Conservation (phyloP, 2,888 invertebrate genomes). For the Ptychoptera contaminata region DNA sequence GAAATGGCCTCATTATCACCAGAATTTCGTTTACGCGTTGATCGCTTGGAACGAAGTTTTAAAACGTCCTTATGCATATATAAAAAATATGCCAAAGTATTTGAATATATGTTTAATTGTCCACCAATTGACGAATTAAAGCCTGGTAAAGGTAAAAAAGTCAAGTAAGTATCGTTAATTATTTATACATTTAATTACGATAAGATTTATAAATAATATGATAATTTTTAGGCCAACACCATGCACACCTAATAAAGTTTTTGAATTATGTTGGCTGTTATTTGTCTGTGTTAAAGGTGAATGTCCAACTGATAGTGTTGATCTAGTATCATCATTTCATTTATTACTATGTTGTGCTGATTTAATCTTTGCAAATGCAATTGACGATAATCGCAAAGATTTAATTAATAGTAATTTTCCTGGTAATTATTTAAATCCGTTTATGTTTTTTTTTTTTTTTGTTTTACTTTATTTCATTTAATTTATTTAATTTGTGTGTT, state of each 20-base stretch:
- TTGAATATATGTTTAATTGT: slow-evolving; percentile 67
- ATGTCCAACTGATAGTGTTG: slow-evolving; percentile 73
- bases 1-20: slow-evolving; percentile 82
- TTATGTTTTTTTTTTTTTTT: no score
- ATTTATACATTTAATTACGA: slow-evolving; percentile 1
- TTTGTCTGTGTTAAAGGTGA: slow-evolving; percentile 82
- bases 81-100: slow-evolving; percentile 80
- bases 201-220: slow-evolving; percentile 1
- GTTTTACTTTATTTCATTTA: no score
- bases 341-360: slow-evolving; percentile 82
- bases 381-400: slow-evolving; percentile 63
- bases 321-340: slow-evolving; percentile 89
- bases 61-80: slow-evolving; percentile 88
- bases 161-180: slow-evolving; percentile 17
- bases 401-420: slow-evolving; percentile 71
- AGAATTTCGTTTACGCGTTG: slow-evolving; percentile 68
- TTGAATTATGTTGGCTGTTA: slow-evolving; percentile 88
- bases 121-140: slow-evolving; percentile 26
- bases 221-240: slow-evolving; percentile 43
- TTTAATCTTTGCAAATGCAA: slow-evolving; percentile 74
- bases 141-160: slow-evolving; percentile 21
- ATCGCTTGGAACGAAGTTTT: slow-evolving; percentile 76
- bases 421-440: slow-evolving; percentile 38
- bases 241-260: slow-evolving; percentile 68
- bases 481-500: no score